Percentiles rank a stretch among this genome's conserved stretches.
Conservation (phyloP, 2,113 vertebrate genomes). For the Anguilla japonica region DNA sequence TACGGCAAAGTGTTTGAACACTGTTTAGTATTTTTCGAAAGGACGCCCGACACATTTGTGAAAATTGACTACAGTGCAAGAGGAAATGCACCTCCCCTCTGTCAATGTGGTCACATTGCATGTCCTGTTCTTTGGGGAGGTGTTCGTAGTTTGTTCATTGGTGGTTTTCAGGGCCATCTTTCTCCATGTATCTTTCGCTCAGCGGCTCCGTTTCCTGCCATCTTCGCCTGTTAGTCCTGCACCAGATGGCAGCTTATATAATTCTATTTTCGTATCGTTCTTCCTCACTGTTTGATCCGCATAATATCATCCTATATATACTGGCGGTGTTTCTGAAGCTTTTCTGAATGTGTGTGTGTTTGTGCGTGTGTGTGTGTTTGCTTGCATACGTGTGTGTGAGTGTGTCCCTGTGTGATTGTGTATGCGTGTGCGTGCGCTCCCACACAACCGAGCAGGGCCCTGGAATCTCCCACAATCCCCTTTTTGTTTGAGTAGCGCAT, state of each 20-base stretch:
- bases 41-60: too few relatives aligned
- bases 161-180: too few relatives aligned
- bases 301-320: constrained; percentile 12
- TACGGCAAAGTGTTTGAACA: too few relatives aligned
- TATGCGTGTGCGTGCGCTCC: background rate
- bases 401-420: too few relatives aligned
- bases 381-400: too few relatives aligned
- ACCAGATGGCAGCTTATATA: constrained; percentile 19
- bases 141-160: background rate
- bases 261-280: constrained; percentile 5
- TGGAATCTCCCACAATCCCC: constrained; percentile 4
- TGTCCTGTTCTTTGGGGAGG: background rate
- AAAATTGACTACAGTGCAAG: too few relatives aligned
- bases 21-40: too few relatives aligned
- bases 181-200: constrained; percentile 30
- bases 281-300: constrained; percentile 4
- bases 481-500: background rate
- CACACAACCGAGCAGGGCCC: background rate
- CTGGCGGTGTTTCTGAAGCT: background rate
- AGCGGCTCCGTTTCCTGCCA: background rate
- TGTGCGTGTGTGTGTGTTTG: background rate
- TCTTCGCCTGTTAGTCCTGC: background rate
- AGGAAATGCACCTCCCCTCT: too few relatives aligned
- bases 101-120: background rate
- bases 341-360: background rate